Conservation (phyloP, 2,888 invertebrate genomes). For the Tupiocoris notatus region DNA sequence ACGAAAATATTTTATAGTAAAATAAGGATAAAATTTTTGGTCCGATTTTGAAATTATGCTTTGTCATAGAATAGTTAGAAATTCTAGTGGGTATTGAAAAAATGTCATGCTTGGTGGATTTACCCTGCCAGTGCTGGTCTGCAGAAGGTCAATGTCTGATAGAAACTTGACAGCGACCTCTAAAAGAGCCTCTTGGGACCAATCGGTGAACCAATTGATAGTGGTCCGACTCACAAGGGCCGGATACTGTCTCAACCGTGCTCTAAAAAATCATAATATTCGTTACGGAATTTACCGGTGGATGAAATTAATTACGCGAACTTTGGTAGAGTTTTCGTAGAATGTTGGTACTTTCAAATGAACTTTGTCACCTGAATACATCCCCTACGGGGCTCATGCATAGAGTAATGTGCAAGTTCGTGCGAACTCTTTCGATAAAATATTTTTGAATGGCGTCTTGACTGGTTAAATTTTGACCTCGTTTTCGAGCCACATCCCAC, state of each 20-base stretch:
- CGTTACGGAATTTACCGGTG: not conserved
- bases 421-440: conserved; percentile 72
- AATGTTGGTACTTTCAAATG: not conserved
- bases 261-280: conserved; percentile 56
- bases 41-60: no score
- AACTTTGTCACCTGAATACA: conserved; percentile 59
- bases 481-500: conserved; percentile 60
- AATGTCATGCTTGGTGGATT: no score
- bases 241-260: conserved; percentile 82
- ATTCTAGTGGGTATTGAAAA: conserved; percentile 52
- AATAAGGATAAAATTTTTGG: no score
- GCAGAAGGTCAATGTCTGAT: conserved; percentile 67
- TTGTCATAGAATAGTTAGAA: no score
- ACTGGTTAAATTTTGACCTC: conserved; percentile 60
- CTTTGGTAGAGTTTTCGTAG: not conserved
- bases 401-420: conserved; percentile 75
- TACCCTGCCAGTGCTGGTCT: conserved; percentile 63
- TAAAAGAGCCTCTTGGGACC: conserved; percentile 84
- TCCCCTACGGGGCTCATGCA: conserved; percentile 90
- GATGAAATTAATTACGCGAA: not conserved
- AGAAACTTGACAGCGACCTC: conserved; percentile 85
- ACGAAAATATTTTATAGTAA: no score
- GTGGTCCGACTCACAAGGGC: conserved; percentile 83
- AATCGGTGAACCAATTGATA: conserved; percentile 86
- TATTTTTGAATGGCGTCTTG: conserved; percentile 71